These are phyloP conservation scores for Norana najaformis DNA, from an alignment of 2,888 invertebrate genomes.

Conservation along the genomic window DNA sequence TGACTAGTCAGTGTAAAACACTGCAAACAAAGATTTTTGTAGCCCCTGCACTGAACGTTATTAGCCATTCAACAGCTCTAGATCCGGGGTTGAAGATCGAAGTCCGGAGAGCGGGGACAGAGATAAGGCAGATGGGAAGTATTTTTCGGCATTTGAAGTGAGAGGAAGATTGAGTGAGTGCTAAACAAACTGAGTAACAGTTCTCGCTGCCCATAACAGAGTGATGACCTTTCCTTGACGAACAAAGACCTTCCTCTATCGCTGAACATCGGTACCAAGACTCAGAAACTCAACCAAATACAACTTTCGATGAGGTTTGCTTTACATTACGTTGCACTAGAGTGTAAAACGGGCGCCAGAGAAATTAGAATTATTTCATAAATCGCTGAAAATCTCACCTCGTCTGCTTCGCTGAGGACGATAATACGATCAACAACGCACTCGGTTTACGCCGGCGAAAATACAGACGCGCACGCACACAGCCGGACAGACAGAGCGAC, in stretches of 20 bases:
- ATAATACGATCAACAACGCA: constrained; percentile 2
- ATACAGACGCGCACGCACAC: not conserved
- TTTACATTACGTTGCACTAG: not conserved
- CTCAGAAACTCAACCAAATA: not conserved
- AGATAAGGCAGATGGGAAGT: not conserved
- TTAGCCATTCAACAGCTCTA: not conserved
- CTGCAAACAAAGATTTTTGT: not conserved
- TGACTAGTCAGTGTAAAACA: not conserved
- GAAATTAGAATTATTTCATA: not conserved
- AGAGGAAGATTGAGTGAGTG: not conserved
- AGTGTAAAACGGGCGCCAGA: not conserved
- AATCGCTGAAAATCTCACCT: constrained; percentile 17
- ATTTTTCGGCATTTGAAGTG: not conserved
- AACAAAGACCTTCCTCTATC: not conserved
- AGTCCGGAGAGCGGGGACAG: not conserved
- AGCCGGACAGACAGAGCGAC: not conserved
- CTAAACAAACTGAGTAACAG: not conserved
- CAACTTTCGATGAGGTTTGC: not conserved
- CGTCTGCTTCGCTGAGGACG: constrained; percentile 19
- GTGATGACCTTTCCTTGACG: not conserved
- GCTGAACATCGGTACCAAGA: not conserved
- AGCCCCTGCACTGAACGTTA: not conserved
- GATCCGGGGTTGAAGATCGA: not conserved
- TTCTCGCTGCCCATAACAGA: not conserved
- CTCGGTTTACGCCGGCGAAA: not conserved